Base-by-base conservation (phyloP, 2,113 vertebrate genomes). In the Amphiprion ocellaris region DNA sequence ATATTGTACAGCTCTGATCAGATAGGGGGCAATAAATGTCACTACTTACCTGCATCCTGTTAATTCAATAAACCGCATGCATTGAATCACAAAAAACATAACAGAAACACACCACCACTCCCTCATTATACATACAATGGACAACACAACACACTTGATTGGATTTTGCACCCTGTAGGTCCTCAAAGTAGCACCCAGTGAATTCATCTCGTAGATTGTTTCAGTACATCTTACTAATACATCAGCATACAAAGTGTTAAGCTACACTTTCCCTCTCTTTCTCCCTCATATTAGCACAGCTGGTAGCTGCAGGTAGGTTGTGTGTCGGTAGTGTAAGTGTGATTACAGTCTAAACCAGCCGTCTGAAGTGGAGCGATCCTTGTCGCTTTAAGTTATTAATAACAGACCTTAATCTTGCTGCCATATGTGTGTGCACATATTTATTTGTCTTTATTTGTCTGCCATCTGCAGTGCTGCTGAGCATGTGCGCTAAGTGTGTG, bases 291-390 rank as follows among this genome's bases (percentile, higher is more conserved):
- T 60, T 61, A 37, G 37, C 33, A 5, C 58, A 65, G 17, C 63
- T 60, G 62, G 24, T 53, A 21, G 61, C 39, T 54, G 81, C 53
- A 56, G 64, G 53, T 52, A 30, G 19, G 24, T 17, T 33, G 44
- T 83, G 69, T 44, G 44, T 75, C 19, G 28, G 15, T 74, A 67
- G 64, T 67, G 58, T 44, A 81, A 92, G 94, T 95, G 95, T 96
- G 95, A 96, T 96, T 95, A 93, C 95, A 95, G 92, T 92, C 93
- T 95, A 96, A 96, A 81, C 76, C 21, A 73, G 66, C 92, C 91
- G 87, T 90, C 39, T 80, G 56, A 83, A 71, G 41, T 55, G 30
- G n/a, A 74, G 73, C 37, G 1, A 24, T 73, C 30, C 50, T 67
- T 86, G 64, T 85, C 39, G 5, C 77, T 77, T 79, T 81, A 75